Evolutionary conservation across 2,888 invertebrate species (phyloP).

Genomic region (Conomelus anceps): DNA sequence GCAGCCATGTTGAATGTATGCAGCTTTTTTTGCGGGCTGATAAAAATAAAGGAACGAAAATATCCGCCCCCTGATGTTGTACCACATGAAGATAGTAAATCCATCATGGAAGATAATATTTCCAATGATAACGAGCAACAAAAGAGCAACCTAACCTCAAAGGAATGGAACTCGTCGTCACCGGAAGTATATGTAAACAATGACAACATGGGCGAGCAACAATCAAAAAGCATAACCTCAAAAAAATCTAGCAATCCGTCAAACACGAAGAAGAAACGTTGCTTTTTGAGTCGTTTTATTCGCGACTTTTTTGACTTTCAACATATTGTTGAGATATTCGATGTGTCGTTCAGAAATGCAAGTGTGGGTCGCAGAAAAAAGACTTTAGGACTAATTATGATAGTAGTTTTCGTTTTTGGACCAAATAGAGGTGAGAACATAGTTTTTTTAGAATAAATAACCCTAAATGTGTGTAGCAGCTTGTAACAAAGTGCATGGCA

Average conservation of each 20-base stretch:
- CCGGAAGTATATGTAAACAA: too few species aligned
- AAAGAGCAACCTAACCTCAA: too few species aligned
- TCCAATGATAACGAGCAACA: background rate
- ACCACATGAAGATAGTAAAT: background rate
- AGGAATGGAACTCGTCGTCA: too few species aligned
- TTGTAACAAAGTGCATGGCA: too few species aligned
- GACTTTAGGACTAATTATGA: slow-evolving; percentile 69
- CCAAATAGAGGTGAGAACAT: slow-evolving; percentile 74
- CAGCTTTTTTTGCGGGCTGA: slow-evolving; percentile 65
- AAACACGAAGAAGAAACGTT: background rate
- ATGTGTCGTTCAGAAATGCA: slow-evolving; percentile 71
- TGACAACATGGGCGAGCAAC: background rate
- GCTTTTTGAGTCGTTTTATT: slow-evolving; percentile 44
- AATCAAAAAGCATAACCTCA: background rate
- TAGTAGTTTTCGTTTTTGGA: slow-evolving; percentile 77
- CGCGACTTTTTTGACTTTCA: slow-evolving; percentile 68
- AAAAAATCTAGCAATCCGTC: background rate
- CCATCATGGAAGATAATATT: background rate
- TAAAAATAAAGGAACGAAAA: slow-evolving; percentile 56
- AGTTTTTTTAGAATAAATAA: too few species aligned
- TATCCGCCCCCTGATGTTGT: background rate
- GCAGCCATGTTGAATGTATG: slow-evolving; percentile 66
- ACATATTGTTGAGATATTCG: slow-evolving; percentile 69
- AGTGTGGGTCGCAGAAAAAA: slow-evolving; percentile 64
- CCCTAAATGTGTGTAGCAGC: too few species aligned